Evolutionary conservation across 1,140 invertebrate species (phyloP).

Genomic region (Drosophila albomicans): DNA sequence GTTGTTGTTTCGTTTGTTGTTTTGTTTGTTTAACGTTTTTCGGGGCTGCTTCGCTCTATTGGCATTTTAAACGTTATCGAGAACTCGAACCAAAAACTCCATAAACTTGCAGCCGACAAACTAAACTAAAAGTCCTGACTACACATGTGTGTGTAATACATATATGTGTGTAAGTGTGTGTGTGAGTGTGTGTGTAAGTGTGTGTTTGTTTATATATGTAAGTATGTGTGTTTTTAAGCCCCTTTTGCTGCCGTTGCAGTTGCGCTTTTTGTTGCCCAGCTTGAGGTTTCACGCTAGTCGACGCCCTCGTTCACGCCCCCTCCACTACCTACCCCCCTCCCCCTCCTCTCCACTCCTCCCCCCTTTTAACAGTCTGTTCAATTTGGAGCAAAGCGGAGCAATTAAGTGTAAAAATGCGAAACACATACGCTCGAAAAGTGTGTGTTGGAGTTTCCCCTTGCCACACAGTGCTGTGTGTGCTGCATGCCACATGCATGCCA

Average conservation of each 20-base stretch:
- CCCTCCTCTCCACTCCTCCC: not conserved
- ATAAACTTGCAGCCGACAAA: slow-evolving; percentile 4
- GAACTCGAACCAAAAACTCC: slow-evolving; percentile 72
- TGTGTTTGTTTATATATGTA: slow-evolving; percentile 25
- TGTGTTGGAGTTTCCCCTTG: slow-evolving; percentile 5
- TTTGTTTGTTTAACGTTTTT: slow-evolving; percentile 65
- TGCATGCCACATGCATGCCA: slow-evolving; percentile 15
- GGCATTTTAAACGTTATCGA: slow-evolving; percentile 80
- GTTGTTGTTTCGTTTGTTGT: slow-evolving; percentile 4
- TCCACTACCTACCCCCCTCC: not conserved
- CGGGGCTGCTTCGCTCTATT: slow-evolving; percentile 57
- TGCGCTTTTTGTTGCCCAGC: slow-evolving; percentile 64
- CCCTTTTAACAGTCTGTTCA: slow-evolving; percentile 47
- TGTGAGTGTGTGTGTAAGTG: not conserved
- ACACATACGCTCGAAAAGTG: slow-evolving; percentile 75
- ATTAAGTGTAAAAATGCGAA: slow-evolving; percentile 83
- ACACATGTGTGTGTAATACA: not conserved
- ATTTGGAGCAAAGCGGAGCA: slow-evolving; percentile 77
- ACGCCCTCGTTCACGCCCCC: slow-evolving; percentile 14
- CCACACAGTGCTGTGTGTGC: not conserved
- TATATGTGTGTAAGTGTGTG: slow-evolving; percentile 12
- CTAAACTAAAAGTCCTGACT: slow-evolving; percentile 48
- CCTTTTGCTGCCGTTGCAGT: slow-evolving; percentile 42
- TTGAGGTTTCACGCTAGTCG: slow-evolving; percentile 4
- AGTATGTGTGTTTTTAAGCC: slow-evolving; percentile 61